phyloP scores from a whole-genome alignment of 2,888 invertebrate species.

The Drosophila emarginata region DNA sequence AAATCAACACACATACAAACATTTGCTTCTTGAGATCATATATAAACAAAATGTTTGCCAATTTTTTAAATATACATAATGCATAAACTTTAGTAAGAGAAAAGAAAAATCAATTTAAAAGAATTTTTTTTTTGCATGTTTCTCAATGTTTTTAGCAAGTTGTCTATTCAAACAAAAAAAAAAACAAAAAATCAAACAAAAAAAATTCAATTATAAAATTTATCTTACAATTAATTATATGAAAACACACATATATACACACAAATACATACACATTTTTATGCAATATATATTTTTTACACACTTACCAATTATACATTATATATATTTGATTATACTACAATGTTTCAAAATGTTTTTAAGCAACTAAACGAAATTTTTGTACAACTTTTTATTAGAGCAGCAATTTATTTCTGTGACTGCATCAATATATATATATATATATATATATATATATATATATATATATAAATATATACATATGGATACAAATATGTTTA shows the following conservation, averaged over 20 bases:
- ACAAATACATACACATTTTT: conserved; percentile 49
- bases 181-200: conserved; percentile 36
- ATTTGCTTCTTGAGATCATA: conserved; percentile 39
- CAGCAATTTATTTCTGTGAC: conserved; percentile 1
- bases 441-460: conserved; percentile 55
- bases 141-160: conserved; percentile 82
- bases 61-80: conserved; percentile 41
- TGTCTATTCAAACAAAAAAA: conserved; percentile 59
- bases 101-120: not conserved
- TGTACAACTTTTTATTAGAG: conserved; percentile 53
- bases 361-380: conserved; percentile 49
- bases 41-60: conserved; percentile 26
- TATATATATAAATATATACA: conserved; percentile 50
- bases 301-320: conserved; percentile 37
- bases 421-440: conserved; percentile 24
- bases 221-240: conserved; percentile 40
- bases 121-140: conserved; percentile 80
- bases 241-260: conserved; percentile 14
- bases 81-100: conserved; percentile 65
- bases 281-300: conserved; percentile 56
- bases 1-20: conserved; percentile 35
- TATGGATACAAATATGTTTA: conserved; percentile 37
- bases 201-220: conserved; percentile 49
- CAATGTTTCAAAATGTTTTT: conserved; percentile 47
- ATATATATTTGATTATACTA: conserved; percentile 58